phyloP scores from a whole-genome alignment of 2,797 vertebrate species.

The Nyctalus aviator region DNA sequence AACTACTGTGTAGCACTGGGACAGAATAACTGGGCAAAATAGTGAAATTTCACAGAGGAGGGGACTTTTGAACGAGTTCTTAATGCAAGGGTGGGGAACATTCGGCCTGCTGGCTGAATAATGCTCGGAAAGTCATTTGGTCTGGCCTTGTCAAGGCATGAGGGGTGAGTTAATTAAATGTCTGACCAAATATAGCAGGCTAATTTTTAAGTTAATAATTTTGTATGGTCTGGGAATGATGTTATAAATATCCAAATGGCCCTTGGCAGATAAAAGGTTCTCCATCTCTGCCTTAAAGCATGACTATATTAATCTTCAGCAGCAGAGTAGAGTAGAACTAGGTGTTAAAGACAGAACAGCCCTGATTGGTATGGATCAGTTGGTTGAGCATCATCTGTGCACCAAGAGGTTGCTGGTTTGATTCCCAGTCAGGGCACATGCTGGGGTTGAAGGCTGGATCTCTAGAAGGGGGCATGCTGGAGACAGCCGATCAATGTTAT shows the following conservation, averaged over 20 bases:
- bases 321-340: not conserved
- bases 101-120: too few relatives aligned
- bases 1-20: not conserved
- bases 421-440: not conserved
- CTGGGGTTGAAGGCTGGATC: not conserved
- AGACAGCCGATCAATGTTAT: not conserved
- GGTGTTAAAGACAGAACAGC: constrained; percentile 11
- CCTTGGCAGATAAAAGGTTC: too few relatives aligned
- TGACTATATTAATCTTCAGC: not conserved
- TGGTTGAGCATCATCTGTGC: not conserved
- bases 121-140: too few relatives aligned
- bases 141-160: too few relatives aligned
- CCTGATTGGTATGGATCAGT: not conserved
- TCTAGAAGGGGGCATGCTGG: not conserved
- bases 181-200: too few relatives aligned
- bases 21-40: not conserved
- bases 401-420: not conserved
- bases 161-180: too few relatives aligned
- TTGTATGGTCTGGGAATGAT: too few relatives aligned
- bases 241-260: too few relatives aligned
- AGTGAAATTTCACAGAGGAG: not conserved
- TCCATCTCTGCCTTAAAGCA: not conserved
- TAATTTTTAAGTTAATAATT: too few relatives aligned
- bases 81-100: too few relatives aligned
- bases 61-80: not conserved